These are phyloP conservation scores for Diacarnus erythraeanus DNA, from an alignment of 37 sponge, comb jelly and placozoan species.

Conservation along the genomic window DNA sequence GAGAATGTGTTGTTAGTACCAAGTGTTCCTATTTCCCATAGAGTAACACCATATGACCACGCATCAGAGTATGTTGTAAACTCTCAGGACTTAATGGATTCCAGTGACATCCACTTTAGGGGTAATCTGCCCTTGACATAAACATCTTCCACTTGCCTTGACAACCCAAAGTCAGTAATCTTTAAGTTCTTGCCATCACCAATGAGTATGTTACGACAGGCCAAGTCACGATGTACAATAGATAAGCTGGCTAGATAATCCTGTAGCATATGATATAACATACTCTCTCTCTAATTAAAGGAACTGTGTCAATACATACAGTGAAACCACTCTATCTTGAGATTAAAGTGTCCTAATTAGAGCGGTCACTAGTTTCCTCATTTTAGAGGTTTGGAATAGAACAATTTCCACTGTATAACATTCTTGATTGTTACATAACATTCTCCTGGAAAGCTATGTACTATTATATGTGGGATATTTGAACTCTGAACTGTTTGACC, in stretches of 20 bases:
- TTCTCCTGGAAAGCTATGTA: no score
- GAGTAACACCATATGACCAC: conserved; percentile 76
- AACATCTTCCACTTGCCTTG: conserved; percentile 32
- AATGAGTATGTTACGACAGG: conserved; percentile 75
- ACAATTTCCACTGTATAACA: no score
- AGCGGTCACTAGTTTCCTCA: no score
- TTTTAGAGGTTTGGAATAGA: no score
- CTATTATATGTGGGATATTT: no score
- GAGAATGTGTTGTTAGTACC: conserved; percentile 23
- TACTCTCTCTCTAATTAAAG: no score
- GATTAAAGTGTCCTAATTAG: no score
- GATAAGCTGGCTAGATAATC: conserved; percentile 66
- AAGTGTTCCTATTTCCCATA: conserved; percentile 75
- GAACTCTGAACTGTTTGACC: no score
- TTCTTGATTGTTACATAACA: no score
- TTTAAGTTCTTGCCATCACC: conserved; percentile 68
- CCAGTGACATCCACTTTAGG: conserved; percentile 82
- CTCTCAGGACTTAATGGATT: conserved; percentile 60
- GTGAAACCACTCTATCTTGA: no score
- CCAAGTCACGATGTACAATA: conserved; percentile 78
- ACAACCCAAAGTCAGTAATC: conserved; percentile 84
- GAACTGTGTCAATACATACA: no score
- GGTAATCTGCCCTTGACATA: conserved; percentile 77
- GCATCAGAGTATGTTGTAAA: conserved; percentile 76
- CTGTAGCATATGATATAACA: no score